Percentiles rank a stretch among this genome's conserved stretches.
Conservation (phyloP, 2,797 vertebrate species). For the Enteromius viviparus region DNA sequence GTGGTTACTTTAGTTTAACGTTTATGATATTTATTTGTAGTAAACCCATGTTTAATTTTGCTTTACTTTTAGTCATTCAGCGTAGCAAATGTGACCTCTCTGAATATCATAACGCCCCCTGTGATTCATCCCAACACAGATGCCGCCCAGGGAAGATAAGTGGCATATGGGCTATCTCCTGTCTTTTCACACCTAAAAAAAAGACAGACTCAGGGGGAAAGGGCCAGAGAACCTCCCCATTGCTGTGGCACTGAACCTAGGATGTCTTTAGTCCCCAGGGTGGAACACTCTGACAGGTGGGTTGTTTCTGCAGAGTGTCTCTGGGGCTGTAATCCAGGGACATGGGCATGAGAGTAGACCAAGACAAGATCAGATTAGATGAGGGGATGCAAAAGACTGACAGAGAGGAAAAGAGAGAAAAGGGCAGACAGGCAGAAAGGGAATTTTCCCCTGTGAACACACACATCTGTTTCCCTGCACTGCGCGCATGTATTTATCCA, state of each 20-base stretch:
- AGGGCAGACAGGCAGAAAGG: slow-evolving; percentile 24
- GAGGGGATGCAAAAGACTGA: slow-evolving; percentile 10
- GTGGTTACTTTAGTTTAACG: no score
- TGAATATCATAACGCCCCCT: neutral
- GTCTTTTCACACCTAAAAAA: slow-evolving; percentile 23
- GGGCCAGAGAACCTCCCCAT: slow-evolving; percentile 35
- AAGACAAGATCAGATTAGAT: slow-evolving; percentile 39
- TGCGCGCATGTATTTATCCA: neutral
- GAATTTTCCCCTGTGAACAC: slow-evolving; percentile 5
- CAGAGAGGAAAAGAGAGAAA: slow-evolving; percentile 31
- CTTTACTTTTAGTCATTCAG: neutral
- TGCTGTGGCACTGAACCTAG: slow-evolving; percentile 14
- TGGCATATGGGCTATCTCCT: slow-evolving; percentile 31
- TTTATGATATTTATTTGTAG: no score
- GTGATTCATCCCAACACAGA: neutral
- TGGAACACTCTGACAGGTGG: slow-evolving; percentile 25
- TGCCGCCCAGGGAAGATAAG: neutral
- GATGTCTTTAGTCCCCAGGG: slow-evolving; percentile 23
- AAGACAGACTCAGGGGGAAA: slow-evolving; percentile 2
- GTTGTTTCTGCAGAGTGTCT: slow-evolving; percentile 31
- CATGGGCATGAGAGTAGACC: slow-evolving; percentile 4
- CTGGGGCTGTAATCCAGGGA: neutral
- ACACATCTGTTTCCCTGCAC: neutral
- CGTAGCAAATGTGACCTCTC: neutral
- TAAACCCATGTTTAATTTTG: no score